phyloP scores from a whole-genome alignment of 1,140 invertebrate genomes.

The Zaprionus tsacasi region DNA sequence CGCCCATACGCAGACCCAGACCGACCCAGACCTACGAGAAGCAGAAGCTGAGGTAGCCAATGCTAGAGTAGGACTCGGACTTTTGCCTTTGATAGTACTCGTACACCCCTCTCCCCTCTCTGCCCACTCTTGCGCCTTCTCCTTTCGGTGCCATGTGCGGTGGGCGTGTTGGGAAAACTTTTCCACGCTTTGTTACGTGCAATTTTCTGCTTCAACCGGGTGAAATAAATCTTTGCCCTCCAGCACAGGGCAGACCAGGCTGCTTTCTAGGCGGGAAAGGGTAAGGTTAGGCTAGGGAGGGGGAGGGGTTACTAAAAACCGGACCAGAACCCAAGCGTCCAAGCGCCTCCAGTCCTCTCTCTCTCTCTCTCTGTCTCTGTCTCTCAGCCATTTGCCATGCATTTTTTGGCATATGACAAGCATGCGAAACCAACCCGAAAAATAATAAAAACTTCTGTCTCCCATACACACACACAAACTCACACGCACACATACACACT shows the following conservation, averaged over 20 bases:
- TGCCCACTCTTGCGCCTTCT: background rate
- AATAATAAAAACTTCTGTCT: slow-evolving; percentile 11
- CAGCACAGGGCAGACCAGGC: slow-evolving; percentile 1
- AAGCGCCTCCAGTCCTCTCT: slow-evolving; percentile 7
- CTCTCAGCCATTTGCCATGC: slow-evolving; percentile 27
- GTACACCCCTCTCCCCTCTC: background rate
- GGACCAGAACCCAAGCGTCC: slow-evolving; percentile 13
- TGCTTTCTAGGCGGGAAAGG: slow-evolving; percentile 2
- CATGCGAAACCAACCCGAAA: slow-evolving; percentile 5
- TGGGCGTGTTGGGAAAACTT: slow-evolving; percentile 55
- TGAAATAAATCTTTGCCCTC: slow-evolving; percentile 70
- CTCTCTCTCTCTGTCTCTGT: background rate
- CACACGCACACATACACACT: background rate
- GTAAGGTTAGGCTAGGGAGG: background rate
- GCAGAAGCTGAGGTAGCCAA: slow-evolving; percentile 1
- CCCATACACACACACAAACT: background rate
- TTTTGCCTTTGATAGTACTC: slow-evolving; percentile 2
- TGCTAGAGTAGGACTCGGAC: background rate
- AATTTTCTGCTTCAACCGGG: slow-evolving; percentile 74
- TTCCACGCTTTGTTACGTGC: slow-evolving; percentile 75
- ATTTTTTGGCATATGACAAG: slow-evolving; percentile 46
- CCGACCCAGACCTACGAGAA: slow-evolving; percentile 20
- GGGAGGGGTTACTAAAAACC: background rate
- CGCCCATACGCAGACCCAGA: slow-evolving; percentile 16
- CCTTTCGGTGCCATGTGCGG: slow-evolving; percentile 26